Conservation (phyloP, 37 sponge, comb jelly and placozoan genomes). For the Halichondria panicea region DNA sequence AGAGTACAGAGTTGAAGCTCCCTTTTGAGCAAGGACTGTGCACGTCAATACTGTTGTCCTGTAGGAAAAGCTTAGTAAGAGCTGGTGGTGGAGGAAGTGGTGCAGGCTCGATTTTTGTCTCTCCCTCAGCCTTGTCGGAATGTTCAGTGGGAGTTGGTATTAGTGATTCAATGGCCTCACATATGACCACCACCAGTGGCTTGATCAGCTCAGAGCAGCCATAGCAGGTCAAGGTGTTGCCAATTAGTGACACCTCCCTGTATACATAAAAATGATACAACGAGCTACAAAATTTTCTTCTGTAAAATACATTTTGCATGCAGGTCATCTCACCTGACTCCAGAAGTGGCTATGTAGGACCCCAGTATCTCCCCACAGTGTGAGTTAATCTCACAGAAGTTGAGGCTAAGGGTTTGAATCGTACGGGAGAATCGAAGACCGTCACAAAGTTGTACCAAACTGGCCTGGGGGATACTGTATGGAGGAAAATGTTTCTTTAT, state of each 20-base stretch:
- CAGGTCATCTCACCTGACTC: constrained; percentile 52
- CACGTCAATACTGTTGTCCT: constrained; percentile 57
- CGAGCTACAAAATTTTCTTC: background rate
- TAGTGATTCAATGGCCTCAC: background rate
- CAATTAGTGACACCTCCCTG: constrained; percentile 53
- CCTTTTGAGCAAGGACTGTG: constrained; percentile 6
- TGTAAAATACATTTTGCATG: background rate
- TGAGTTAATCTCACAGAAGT: constrained; percentile 50
- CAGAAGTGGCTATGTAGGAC: constrained; percentile 11
- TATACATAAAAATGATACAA: background rate
- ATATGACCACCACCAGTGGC: constrained; percentile 9
- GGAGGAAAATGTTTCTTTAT: too few relatives aligned
- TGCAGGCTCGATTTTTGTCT: background rate
- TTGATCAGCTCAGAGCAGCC: constrained; percentile 46
- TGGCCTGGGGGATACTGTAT: constrained; percentile 6
- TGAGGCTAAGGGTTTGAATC: constrained; percentile 53
- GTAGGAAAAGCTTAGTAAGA: constrained; percentile 52
- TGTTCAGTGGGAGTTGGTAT: background rate
- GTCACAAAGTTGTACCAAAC: constrained; percentile 35
- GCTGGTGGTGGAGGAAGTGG: background rate
- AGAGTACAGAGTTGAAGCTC: constrained; percentile 30
- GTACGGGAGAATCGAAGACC: background rate
- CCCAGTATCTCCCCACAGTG: constrained; percentile 58
- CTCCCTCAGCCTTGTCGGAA: background rate
- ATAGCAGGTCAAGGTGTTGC: constrained; percentile 48